Percentiles rank a stretch among this genome's conserved stretches.
These are phyloP conservation scores for Desmophyllum pertusum DNA, from an alignment of 92 coral and sea anemone species.

Conservation along the genomic window DNA sequence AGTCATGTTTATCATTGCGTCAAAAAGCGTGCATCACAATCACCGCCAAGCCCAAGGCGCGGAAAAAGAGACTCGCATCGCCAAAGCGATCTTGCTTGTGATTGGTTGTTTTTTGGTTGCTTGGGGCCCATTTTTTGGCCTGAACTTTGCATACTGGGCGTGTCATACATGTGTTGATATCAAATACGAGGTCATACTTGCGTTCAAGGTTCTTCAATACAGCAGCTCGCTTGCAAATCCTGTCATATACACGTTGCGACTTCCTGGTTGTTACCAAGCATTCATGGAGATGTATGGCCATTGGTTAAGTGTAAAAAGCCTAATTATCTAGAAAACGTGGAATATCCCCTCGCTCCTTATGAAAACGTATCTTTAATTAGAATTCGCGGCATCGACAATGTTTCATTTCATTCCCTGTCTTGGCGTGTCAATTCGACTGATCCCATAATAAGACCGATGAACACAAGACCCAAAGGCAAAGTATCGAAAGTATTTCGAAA, in stretches of 20 bases:
- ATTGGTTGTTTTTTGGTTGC: constrained; percentile 59
- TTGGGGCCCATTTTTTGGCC: constrained; percentile 66
- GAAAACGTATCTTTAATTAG: neutral
- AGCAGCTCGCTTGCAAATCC: constrained; percentile 67
- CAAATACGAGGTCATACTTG: constrained; percentile 50
- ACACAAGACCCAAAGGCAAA: neutral
- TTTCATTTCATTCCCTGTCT: neutral
- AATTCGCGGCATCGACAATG: constrained; percentile 5
- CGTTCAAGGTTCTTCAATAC: constrained; percentile 59
- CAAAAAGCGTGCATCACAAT: constrained; percentile 44
- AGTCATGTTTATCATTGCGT: constrained; percentile 59
- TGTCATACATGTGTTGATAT: constrained; percentile 54
- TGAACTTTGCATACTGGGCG: constrained; percentile 71
- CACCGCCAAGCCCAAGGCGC: constrained; percentile 33
- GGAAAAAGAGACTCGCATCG: constrained; percentile 54
- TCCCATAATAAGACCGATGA: neutral
- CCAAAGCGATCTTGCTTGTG: constrained; percentile 54
- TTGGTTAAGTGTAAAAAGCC: constrained; percentile 24
- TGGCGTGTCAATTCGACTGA: neutral
- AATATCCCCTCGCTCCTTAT: constrained; percentile 29
- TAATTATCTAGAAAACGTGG: constrained; percentile 11
- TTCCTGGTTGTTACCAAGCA: constrained; percentile 60
- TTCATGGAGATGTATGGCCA: constrained; percentile 30
- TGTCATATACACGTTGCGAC: constrained; percentile 52
- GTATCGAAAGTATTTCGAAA: constrained; percentile 2